These are phyloP conservation scores for Danio rerio DNA, from an alignment of 2,113 vertebrate genomes.

Conservation along the genomic window GRCz12tu NC_133177.1:43037001-43037500, in stretches of 20 bases:
- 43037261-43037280: conserved; percentile 7
- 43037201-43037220: neutral
- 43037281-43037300: neutral
- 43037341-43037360: too few relatives aligned
- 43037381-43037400: too few relatives aligned
- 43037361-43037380: too few relatives aligned
- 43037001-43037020: conserved; percentile 52
- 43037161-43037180: neutral
- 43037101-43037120: conserved; percentile 15
- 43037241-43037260: conserved; percentile 21
- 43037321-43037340: too few relatives aligned
- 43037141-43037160: conserved; percentile 24
- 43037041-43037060: conserved; percentile 50
- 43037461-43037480: too few relatives aligned
- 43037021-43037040: conserved; percentile 59
- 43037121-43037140: neutral
- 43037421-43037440: too few relatives aligned
- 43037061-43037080: conserved; percentile 43
- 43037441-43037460: too few relatives aligned
- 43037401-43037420: too few relatives aligned
- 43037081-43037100: neutral
- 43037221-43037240: conserved; percentile 18
- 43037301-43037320: neutral
- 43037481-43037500: too few relatives aligned
- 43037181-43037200: conserved; percentile 12